phyloP scores from a whole-genome alignment of 1,140 invertebrate species.

The Eueides isabella region DNA sequence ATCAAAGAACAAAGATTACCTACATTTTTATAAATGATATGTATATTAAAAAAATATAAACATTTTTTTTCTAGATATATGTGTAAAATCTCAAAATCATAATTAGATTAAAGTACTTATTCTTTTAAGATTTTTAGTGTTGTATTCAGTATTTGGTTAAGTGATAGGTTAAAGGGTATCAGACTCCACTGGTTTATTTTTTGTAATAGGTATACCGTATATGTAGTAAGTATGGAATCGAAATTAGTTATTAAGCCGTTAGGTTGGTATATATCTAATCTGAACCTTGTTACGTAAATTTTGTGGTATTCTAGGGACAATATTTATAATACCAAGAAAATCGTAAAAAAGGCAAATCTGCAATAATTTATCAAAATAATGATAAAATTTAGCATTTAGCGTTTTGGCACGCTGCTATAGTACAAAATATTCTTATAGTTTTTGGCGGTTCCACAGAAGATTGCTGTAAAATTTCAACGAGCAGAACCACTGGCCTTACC shows the following conservation, averaged over 20 bases:
- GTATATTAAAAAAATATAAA: too few relatives aligned
- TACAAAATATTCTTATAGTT: background rate
- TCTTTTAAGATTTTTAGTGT: background rate
- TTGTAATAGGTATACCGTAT: too few relatives aligned
- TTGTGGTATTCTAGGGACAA: too few relatives aligned
- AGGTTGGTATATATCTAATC: too few relatives aligned
- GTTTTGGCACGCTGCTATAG: background rate
- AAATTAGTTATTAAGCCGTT: too few relatives aligned
- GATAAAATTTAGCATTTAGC: background rate
- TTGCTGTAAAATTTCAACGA: background rate
- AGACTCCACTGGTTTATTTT: constrained; percentile 6
- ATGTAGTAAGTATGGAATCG: too few relatives aligned
- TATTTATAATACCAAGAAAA: too few relatives aligned
- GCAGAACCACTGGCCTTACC: constrained; percentile 3
- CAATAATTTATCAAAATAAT: background rate
- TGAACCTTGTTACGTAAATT: too few relatives aligned
- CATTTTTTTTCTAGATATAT: too few relatives aligned
- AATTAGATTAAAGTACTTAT: background rate
- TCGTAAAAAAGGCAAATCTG: background rate
- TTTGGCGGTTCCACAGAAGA: background rate
- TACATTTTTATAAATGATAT: too few relatives aligned
- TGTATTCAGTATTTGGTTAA: background rate
- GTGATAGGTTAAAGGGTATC: background rate
- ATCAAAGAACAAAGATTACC: too few relatives aligned
- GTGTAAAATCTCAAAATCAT: background rate